Evolutionary conservation across 1,140 invertebrate genomes (phyloP), one percentile per base, ranked within the genome.

Genomic region (Habropoda laboriosa): DNA sequence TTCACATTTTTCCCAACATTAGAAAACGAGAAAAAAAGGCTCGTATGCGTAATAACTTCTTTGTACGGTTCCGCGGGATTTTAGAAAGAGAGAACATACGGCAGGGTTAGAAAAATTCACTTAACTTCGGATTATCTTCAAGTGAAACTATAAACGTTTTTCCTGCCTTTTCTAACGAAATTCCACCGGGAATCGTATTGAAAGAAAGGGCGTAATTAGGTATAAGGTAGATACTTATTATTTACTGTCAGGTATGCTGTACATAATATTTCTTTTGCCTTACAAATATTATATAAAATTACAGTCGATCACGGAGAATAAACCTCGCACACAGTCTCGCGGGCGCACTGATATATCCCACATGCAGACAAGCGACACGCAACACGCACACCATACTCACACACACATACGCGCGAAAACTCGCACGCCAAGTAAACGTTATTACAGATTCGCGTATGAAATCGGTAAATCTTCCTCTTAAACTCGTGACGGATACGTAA

Each of bases 231-330:
- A 90, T 91, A 89, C 89, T 91, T 92, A 90, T 92, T 91, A 91
- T 92, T 92, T 92, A 90, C 91, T 91, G 89, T 92, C 90, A 91
- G 91, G 90, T 91, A 91, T 91, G 86, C 91, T 92, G 92, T 92
- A 93, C 91, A 92, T 92, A 92, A 91, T 90, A 91, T 92, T 91
- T 89, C 86, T 83, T 91, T 91, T 91, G 88, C 89, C 91, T 93
- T 92, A 92, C 91, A 93, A 93, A 93, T 92, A 92, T 91, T 90
- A 91, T 93, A 92, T 93, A 92, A 93, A 93, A 93, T 92, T 92
- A 92, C 92, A 92, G 89, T 92, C 92, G 89, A 91, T 91, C 90
- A 83, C 89, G 88, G 88, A 92, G 88, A 91, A 87, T 85, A 83
- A 87, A 71, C 67, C 85, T 85, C 81, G 83, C 83, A 80, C 67